Evolutionary conservation across 1,140 invertebrate genomes (phyloP), one percentile per base, ranked within the genome.

Genomic region (Grapholita molesta): DNA sequence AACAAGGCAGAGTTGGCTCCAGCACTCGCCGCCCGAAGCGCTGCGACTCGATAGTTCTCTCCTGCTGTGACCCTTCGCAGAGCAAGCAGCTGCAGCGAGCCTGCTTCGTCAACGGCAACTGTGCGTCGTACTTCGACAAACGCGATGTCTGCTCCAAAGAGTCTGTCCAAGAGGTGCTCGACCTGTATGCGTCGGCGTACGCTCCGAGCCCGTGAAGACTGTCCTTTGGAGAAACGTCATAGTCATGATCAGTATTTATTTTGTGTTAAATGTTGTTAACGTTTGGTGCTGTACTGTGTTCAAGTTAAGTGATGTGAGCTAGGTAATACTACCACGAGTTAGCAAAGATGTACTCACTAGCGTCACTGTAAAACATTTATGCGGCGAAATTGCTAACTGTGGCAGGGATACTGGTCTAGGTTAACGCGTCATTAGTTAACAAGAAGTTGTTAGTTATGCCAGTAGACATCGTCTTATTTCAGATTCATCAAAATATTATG

Each of bases 11-110:
- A 8, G 42, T 48, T 30, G 7, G 15, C 11, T 33, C 33, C 24
- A 53, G 0, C 21, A 57, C 24, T n/a, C 42, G 21, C 72, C 84
- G 66, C 92, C 93, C 15, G 76, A 83, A 66, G 82, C 86, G 55
- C 32, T 95, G 95, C 76, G 91, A 94, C 7, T 95, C 94, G 94
- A 94, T 94, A 1, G 93, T 95, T 5, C 88, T 95, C 18, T 92
- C 93, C 18, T 95, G 95, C 77, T 95, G 95, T 71, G 85, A 91
- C 15, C 72, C 64, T 15, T 25, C 28, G 1, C 18, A 33, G 3
- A 0, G 9, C 12, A 28, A n/a, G 21, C 9, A 15, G 8, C 53
- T 64, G 24, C 67, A 69, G 9, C 30, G 21, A 1, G 12, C 11
- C n/a, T 69, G 67, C 33, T 64, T 69, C 21, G 7, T 32, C 12